phyloP scores from a whole-genome alignment of 2,797 vertebrate species.

The Cuniculus paca region DNA sequence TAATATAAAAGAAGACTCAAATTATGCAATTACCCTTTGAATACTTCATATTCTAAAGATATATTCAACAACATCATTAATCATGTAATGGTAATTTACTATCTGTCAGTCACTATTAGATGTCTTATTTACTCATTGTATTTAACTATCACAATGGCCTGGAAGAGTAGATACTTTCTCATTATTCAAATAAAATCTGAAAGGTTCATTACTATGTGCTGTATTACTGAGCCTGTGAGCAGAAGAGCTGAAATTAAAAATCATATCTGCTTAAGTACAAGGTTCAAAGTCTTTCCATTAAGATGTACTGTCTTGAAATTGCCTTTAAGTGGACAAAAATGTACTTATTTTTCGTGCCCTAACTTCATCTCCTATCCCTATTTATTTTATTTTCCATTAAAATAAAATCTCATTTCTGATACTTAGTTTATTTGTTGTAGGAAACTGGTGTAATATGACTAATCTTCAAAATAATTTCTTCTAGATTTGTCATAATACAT shows the following conservation, averaged over 20 bases:
- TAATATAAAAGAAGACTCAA: neutral
- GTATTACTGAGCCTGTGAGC: neutral
- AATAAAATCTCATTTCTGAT: constrained; percentile 36
- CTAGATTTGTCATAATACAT: neutral
- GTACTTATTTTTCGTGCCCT: neutral
- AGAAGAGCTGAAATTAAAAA: neutral
- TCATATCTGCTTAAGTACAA: neutral
- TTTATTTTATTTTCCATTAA: neutral
- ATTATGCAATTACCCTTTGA: neutral
- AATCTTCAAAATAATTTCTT: constrained; percentile 42
- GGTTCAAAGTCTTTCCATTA: neutral
- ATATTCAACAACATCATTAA: neutral
- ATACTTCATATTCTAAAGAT: neutral
- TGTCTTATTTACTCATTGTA: neutral
- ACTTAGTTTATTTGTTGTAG: neutral
- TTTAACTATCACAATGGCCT: neutral
- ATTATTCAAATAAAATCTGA: neutral
- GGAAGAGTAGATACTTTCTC: neutral
- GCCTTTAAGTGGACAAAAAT: neutral
- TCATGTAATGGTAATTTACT: neutral
- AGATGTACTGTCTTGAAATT: neutral
- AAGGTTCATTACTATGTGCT: neutral
- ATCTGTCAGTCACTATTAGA: neutral
- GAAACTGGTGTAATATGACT: neutral
- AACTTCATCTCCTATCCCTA: neutral